Base-by-base conservation (phyloP, 2,888 invertebrate genomes). In the Nemotelus pantherinus region DNA sequence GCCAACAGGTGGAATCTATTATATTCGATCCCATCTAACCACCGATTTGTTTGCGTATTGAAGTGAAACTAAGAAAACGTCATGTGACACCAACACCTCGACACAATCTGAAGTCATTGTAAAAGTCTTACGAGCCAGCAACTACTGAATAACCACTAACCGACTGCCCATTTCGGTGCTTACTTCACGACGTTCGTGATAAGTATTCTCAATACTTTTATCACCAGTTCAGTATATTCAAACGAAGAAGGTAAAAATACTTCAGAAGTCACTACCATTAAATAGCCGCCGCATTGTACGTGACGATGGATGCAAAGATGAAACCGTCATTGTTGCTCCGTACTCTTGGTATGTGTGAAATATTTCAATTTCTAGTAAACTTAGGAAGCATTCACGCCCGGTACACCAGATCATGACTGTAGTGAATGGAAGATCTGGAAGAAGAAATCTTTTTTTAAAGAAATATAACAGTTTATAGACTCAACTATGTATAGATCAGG, bases 61-160 rank as follows among this genome's bases (percentile, higher is more conserved):
- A 74, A 60, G 48, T 74, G 47, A 74, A 74, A 9, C 72, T 7
- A 55, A 60, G 44, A 10, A 58, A 74, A 74, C 76, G 76, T 76
- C 76, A 76, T 76, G 76, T 76, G 65, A 76, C 76, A 76, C 76
- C 55, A 64, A 76, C 45, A 76, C 76, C 45, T 6, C 43, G 39
- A 50, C 64, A 43, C 9, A 10, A 41, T 25, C 3, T 53, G 60
- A 47, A 74, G 10, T 58, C 60, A 48, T 39, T 68, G 44, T 41
- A 44, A 44, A 57, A 45, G 58, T 47, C 71, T 55, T 25, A n/a
- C 9, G 10, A 43, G 25, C 10, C 57, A 71, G 41, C 44, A 68
- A 53, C 53, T 53, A 43, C 67, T 41, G 7, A 63, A 43, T 63
- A 65, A 65, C 65, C 65, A 65, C 25, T 25, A 25, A 25, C 45